phyloP scores from a whole-genome alignment of 30 jellyfish, hydroid and myxozoan genomes.

The Turritopsis rubra region DNA sequence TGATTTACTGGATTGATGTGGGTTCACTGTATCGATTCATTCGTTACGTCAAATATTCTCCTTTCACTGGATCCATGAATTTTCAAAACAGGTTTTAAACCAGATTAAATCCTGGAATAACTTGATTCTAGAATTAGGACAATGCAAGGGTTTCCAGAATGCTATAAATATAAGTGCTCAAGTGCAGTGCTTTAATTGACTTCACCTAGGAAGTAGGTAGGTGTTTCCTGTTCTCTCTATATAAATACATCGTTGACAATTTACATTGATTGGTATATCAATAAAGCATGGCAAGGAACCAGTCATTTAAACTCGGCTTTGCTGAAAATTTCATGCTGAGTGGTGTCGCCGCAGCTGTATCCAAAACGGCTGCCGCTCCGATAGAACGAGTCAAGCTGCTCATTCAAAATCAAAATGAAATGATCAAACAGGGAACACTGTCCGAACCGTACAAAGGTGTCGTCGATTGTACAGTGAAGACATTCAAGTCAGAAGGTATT shows the following conservation, averaged over 20 bases:
- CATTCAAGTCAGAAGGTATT: slow-evolving; percentile 71
- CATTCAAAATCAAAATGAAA: slow-evolving; percentile 86
- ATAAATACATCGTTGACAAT: neutral
- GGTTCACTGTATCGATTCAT: neutral
- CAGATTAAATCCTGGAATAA: neutral
- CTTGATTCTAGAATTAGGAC: neutral
- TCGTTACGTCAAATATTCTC: neutral
- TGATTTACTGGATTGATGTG: neutral
- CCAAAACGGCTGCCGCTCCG: slow-evolving; percentile 96
- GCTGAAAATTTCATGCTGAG: slow-evolving; percentile 91
- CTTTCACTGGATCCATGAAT: neutral
- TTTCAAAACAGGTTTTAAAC: neutral
- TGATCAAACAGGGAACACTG: slow-evolving; percentile 75
- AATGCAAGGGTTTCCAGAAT: neutral
- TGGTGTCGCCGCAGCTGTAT: slow-evolving; percentile 88
- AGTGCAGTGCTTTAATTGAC: neutral
- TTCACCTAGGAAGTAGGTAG: neutral
- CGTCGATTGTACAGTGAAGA: slow-evolving; percentile 67
- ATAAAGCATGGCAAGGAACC: neutral
- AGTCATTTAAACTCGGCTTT: slow-evolving; percentile 41
- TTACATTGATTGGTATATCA: neutral
- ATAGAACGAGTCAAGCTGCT: slow-evolving; percentile 80
- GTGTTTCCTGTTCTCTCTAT: neutral
- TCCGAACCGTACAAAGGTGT: slow-evolving; percentile 95
- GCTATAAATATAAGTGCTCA: neutral